These are phyloP conservation scores for Pantherophis vulpinus DNA, from an alignment of 2,797 vertebrate genomes.

Conservation along the genomic window DNA sequence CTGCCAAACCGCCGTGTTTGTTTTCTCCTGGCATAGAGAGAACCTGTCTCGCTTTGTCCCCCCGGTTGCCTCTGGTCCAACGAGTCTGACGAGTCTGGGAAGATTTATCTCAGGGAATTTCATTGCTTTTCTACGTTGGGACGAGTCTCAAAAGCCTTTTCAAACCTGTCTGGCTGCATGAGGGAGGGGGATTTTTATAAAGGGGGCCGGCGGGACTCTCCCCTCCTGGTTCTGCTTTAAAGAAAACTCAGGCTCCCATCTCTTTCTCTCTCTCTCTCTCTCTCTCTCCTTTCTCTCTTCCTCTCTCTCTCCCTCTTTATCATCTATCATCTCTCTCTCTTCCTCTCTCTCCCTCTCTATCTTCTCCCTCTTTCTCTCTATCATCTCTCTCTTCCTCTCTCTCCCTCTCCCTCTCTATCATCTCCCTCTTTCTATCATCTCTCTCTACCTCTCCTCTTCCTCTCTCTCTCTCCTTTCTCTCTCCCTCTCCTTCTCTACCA, in stretches of 20 bases:
- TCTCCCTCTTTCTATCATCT: too few species aligned
- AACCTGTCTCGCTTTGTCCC: background rate
- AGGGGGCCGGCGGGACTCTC: background rate
- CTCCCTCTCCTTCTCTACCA: too few species aligned
- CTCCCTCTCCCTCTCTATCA: too few species aligned
- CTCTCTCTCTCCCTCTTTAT: too few species aligned
- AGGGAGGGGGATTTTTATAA: background rate
- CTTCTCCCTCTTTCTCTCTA: too few species aligned
- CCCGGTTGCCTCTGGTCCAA: background rate
- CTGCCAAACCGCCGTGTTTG: background rate
- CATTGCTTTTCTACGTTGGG: background rate
- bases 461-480: too few species aligned
- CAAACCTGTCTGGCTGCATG: background rate
- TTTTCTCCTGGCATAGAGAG: background rate
- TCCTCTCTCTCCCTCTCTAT: too few species aligned
- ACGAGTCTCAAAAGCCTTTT: background rate
- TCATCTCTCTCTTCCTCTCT: too few species aligned
- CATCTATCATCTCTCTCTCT: too few species aligned
- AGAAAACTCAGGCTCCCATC: background rate
- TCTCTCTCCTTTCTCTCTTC: too few species aligned
- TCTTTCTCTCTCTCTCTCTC: too few species aligned
- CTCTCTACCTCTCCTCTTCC: too few species aligned
- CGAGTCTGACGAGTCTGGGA: background rate
- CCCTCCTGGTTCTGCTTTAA: background rate
- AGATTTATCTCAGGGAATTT: background rate